Base-by-base conservation (phyloP, 2,888 invertebrate species). In the Apocheima hispidaria region DNA sequence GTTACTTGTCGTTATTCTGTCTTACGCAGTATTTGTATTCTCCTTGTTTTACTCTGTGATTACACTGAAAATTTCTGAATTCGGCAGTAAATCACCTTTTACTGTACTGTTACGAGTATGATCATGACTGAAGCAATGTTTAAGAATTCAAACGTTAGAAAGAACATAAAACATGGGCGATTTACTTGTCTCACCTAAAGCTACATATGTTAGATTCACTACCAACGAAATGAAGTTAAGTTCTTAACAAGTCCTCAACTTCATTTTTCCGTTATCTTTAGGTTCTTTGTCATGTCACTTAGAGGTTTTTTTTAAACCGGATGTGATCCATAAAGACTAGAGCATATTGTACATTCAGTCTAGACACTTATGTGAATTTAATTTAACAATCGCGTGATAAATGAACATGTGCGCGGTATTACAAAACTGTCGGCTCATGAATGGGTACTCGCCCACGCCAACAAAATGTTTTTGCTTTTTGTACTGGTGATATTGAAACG, bases 381-480 rank as follows among this genome's bases (percentile, higher is more conserved):
- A 60, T 70, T 57, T 63, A 51, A 68, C 57, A 65, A 71, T 70
- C 64, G 60, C 57, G 64, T 70, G 62, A 74, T 68, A 71, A 74
- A 65, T 69, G 65, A 68, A 71, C 72, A 71, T 69, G 69, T 73
- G 69, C 66, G 65, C 55, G 68, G 72, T 76, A 74, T 80, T 78
- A 78, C 76, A 71, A 82, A 75, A 78, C 74, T 75, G 77, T 78
- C 72, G 71, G 74, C 69, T 78, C 71, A 77, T 83, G 82, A 83
- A 82, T 83, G 83, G 68, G 75, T 70, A 71, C 73, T 75, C 76
- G 71, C 82, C 82, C 74, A 81, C 80, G 70, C 73, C 51, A 56
- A 61, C 71, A 68, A 69, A 71, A 51, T 51, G 51, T 51, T 51
- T 50, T 51, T 72, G 71, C 70, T 78, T 79, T 78, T 75, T 81